Evolutionary conservation across 2,888 invertebrate species (phyloP), one percentile per base, ranked within the genome.

Genomic region (Melolontha melolontha): DNA sequence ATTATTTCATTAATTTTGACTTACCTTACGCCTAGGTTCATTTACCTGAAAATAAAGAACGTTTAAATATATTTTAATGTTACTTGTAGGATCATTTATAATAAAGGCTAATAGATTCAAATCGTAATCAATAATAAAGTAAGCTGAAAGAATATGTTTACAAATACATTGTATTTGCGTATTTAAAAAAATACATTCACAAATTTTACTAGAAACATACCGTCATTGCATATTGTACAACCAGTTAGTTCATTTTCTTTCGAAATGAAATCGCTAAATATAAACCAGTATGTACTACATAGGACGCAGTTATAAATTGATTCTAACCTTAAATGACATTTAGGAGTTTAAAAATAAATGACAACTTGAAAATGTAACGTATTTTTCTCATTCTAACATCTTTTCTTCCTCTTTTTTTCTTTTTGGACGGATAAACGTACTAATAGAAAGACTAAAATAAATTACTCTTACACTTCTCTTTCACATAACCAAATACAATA

Each of bases 321-420:
- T 17, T 34, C 55, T 40, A 55, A 44, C 44, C 22, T 44, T 44
- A 63, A 49, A 50, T 47, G 67, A 66, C 66, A 66, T 67, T 66
- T 66, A 39, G 50, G 41, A 16, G 62, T 57, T 50, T 51, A 42
- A 62, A 67, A 67, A 67, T 65, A 66, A 49, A 34, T 49, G 49
- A 47, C 49, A 49, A 47, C 63, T 63, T 34, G 44, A 44, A 49
- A 39, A 55, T 66, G 44, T 55, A 66, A 66, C 39, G 55, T 63
- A 63, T 51, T 34, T 64, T 42, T 55, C 12, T 55, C 40, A 29
- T 51, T 52, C 51, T 64, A 51, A 42, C 49, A 29, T 55, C 42
- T 52, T 40, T 52, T 51, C 14, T 50, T 34, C 40, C 34, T 39
- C 12, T 16, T 50, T 65, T 54, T 59, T 22, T 22, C 22, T 22